phyloP scores from a whole-genome alignment of 1,140 invertebrate species.

The Zaprionus kolodkinae region DNA sequence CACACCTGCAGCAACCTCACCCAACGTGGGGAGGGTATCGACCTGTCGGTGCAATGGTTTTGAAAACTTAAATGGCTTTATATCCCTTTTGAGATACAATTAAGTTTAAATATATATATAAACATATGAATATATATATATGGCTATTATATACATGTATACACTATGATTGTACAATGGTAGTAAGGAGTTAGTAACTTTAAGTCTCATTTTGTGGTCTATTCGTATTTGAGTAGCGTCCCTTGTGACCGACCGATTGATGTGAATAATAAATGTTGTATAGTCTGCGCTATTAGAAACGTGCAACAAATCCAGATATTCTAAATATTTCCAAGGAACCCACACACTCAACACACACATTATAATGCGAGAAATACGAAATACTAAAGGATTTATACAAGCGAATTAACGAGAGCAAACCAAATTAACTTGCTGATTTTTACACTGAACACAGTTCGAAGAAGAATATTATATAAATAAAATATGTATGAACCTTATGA shows the following conservation, averaged over 20 bases:
- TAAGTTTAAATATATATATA: constrained; percentile 57
- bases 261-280: constrained; percentile 62
- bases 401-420: constrained; percentile 58
- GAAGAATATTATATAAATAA: constrained; percentile 2
- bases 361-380: constrained; percentile 15
- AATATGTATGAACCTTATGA: constrained; percentile 22
- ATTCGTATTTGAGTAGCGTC: constrained; percentile 37
- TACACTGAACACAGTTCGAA: constrained; percentile 73
- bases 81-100: constrained; percentile 82
- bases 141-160: constrained; percentile 50
- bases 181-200: constrained; percentile 53
- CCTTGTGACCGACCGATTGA: constrained; percentile 26
- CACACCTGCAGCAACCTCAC: constrained; percentile 23
- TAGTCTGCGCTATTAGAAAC: constrained; percentile 15
- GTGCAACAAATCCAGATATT: constrained; percentile 53
- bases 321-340: constrained; percentile 44
- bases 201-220: constrained; percentile 70
- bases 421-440: constrained; percentile 75
- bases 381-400: constrained; percentile 22
- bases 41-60: constrained; percentile 56
- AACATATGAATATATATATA: constrained; percentile 34
- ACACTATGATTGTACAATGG: constrained; percentile 65
- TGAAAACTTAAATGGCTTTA: constrained; percentile 80
- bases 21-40: neutral
- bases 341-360: constrained; percentile 7